Percentiles rank a stretch among this genome's conserved stretches.
Evolutionary conservation across 2,113 vertebrate genomes (phyloP).

Genomic region (Xyliphius kryptos): DNA sequence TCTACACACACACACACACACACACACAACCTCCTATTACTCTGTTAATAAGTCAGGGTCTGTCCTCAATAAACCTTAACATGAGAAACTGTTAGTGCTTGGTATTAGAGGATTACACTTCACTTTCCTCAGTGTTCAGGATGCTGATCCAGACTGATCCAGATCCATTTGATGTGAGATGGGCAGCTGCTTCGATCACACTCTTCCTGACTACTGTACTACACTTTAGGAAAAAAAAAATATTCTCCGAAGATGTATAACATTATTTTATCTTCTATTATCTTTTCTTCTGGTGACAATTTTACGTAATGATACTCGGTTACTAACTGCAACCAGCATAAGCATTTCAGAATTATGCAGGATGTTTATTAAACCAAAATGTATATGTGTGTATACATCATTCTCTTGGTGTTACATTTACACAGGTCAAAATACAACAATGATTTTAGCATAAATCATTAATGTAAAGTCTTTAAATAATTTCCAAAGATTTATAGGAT

Average conservation of each 20-base stretch:
- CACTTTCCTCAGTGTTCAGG: constrained; percentile 30
- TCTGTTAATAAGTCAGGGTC: not conserved
- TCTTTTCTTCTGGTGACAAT: too few relatives aligned
- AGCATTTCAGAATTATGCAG: too few relatives aligned
- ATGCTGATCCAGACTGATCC: constrained; percentile 50
- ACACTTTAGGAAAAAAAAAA: not conserved
- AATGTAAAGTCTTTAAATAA: too few relatives aligned
- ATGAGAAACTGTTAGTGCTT: constrained; percentile 1
- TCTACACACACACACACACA: not conserved
- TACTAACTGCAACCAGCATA: too few relatives aligned
- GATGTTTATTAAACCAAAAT: too few relatives aligned
- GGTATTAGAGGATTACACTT: constrained; percentile 28
- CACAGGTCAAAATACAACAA: too few relatives aligned
- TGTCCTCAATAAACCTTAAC: not conserved
- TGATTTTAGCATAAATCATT: too few relatives aligned
- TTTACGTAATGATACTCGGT: too few relatives aligned
- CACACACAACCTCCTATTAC: not conserved
- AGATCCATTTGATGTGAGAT: constrained; percentile 40
- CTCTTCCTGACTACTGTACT: constrained; percentile 18
- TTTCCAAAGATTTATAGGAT: too few relatives aligned
- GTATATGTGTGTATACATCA: too few relatives aligned
- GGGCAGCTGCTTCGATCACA: constrained; percentile 28
- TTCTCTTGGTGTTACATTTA: too few relatives aligned
- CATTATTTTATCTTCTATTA: too few relatives aligned
- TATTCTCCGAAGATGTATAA: not conserved